Evolutionary conservation across 2,888 invertebrate species (phyloP).

Genomic region (Aricia artaxerxes): DNA sequence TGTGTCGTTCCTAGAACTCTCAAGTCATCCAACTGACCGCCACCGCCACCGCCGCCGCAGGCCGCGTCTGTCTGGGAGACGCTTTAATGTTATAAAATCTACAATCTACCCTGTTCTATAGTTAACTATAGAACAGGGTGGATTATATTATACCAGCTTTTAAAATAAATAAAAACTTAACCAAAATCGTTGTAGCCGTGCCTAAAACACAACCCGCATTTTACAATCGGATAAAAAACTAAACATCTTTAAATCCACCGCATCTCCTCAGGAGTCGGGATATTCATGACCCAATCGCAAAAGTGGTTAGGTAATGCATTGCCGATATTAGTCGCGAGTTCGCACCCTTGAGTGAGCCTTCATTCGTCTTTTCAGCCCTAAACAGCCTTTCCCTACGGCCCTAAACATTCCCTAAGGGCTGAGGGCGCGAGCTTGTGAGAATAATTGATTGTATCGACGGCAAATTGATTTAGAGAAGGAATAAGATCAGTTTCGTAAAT

Average conservation of each 20-base stretch:
- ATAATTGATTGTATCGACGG: slow-evolving; percentile 32
- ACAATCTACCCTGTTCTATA: no score
- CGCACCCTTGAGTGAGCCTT: slow-evolving; percentile 62
- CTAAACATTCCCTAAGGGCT: slow-evolving; percentile 45
- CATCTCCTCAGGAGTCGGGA: not conserved
- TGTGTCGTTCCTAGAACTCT: no score
- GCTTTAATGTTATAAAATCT: no score
- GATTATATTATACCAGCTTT: no score
- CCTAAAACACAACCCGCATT: no score
- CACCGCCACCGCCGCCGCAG: no score
- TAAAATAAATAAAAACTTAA: no score
- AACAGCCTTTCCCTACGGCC: slow-evolving; percentile 52
- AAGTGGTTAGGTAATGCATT: slow-evolving; percentile 65
- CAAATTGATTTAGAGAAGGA: slow-evolving; percentile 26
- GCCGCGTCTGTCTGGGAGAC: no score
- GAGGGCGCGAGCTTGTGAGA: slow-evolving; percentile 34
- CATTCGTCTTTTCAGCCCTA: slow-evolving; percentile 67
- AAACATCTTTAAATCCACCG: not conserved
- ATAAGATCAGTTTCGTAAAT: slow-evolving; percentile 33
- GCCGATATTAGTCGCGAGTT: slow-evolving; percentile 76
- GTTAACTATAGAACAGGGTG: no score
- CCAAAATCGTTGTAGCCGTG: no score
- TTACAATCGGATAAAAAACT: no score
- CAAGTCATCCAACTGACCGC: no score
- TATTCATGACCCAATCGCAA: slow-evolving; percentile 15